Base-by-base conservation (phyloP, 2,797 vertebrate genomes). In the Macropodus opercularis region DNA sequence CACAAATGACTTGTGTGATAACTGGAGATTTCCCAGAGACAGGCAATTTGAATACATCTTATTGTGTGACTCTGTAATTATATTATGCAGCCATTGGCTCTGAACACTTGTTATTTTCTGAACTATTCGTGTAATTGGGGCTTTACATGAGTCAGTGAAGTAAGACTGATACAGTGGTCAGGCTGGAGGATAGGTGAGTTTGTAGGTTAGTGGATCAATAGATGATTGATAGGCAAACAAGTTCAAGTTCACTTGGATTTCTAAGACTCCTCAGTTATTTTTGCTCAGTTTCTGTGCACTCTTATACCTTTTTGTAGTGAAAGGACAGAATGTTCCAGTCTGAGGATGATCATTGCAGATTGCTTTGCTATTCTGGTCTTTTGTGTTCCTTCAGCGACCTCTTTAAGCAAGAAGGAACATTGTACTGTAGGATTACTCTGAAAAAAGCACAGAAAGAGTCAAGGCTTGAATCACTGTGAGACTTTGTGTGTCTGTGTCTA, bases 1-100 rank as follows among this genome's bases (percentile, higher is more conserved):
- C 56, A 65, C 66, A 80, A 78, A 89, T 83, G 87, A 87, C 80
- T 89, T 69, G 80, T 79, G 77, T 62, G 72, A 86, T 86, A 75
- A 72, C 84, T 83, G 63, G 64, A 72, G 78, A 69, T 74, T 90
- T 87, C 80, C 78, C 54, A 36, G 80, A 84, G 85, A 89, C 51
- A 67, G 66, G 36, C 72, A 72, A 68, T 84, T 85, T 85, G 65
- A 84, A 83, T 71, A 72, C 55, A 43, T 64, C 61, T 88, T 73
- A 85, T 69, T 67, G 52, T 75, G 32, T 34, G 64, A 76, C 21
- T 55, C 42, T 72, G 57, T 61, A 41, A 69, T 83, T 75, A 63
- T 64, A 69, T 72, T 5, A 61, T 35, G 18, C 34, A 40, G 46
- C 58, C 46, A 57, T 49, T 61, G 49, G 63, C 24, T 65, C 36